Evolutionary conservation across 1,140 invertebrate species (phyloP).

Genomic region (Bilobella aurantiaca): DNA sequence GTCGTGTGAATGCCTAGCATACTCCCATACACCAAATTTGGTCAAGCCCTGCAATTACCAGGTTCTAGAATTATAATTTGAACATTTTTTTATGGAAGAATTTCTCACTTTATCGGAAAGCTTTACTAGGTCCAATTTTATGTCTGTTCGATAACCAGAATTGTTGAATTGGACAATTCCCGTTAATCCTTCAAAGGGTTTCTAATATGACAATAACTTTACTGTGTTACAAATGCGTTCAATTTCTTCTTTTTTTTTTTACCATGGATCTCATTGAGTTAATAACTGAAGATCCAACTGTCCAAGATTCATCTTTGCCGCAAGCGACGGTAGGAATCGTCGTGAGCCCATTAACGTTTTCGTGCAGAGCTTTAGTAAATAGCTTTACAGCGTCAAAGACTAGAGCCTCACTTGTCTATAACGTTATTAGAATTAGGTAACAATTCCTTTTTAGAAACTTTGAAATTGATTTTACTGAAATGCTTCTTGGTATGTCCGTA

Average conservation of each 20-base stretch:
- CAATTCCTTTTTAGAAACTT: too few species aligned
- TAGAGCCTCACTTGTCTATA: too few species aligned
- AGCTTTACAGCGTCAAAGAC: too few species aligned
- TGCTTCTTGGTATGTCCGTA: too few species aligned
- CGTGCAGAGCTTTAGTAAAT: too few species aligned
- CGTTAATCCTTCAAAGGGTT: constrained; percentile 77
- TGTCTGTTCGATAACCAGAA: constrained; percentile 81
- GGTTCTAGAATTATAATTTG: not conserved
- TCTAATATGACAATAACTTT: not conserved
- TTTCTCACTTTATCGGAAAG: constrained; percentile 48
- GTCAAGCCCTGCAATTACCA: not conserved
- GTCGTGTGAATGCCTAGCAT: not conserved
- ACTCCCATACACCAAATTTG: constrained; percentile 39
- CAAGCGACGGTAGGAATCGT: not conserved
- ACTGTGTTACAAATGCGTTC: not conserved
- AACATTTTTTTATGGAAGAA: not conserved
- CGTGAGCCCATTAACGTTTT: too few species aligned
- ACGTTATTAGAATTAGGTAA: too few species aligned
- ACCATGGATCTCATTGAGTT: not conserved
- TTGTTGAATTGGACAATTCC: constrained; percentile 92
- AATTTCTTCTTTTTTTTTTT: not conserved
- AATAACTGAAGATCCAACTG: not conserved
- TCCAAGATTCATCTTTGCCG: not conserved
- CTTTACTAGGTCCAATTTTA: constrained; percentile 79
- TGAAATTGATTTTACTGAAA: too few species aligned